Percentiles rank a stretch among this genome's conserved stretches.
Evolutionary conservation across 2,888 invertebrate species (phyloP).

Genomic region (Aradus depressus): DNA sequence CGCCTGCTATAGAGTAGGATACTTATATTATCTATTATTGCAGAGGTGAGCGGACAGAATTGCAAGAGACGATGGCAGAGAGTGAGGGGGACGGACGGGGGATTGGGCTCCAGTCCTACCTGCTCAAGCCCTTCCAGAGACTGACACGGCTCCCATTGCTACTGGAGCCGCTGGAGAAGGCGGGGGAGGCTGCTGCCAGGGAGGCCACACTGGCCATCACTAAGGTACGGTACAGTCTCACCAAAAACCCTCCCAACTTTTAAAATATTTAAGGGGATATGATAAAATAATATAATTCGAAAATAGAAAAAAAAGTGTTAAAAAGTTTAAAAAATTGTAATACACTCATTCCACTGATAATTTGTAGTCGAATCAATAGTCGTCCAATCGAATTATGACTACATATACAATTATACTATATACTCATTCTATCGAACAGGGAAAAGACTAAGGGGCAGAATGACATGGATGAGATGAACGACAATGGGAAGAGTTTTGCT

Average conservation of each 20-base stretch:
- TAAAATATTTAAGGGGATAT: no score
- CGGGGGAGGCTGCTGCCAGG: conserved; percentile 9
- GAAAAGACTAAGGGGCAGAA: no score
- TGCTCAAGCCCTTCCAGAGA: conserved; percentile 12
- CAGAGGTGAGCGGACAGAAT: conserved; percentile 7
- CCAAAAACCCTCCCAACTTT: no score
- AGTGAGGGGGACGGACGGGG: conserved; percentile 7
- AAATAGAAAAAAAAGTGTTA: no score
- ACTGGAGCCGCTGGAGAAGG: conserved; percentile 5
- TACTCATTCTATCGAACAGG: no score
- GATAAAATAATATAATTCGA: no score
- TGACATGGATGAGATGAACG: no score
- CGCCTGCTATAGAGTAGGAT: no score
- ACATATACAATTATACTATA: no score
- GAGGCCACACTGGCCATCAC: conserved; percentile 12
- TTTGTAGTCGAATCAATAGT: neutral
- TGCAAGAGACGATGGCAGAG: conserved; percentile 5
- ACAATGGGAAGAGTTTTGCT: no score
- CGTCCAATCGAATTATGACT: no score
- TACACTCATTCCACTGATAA: neutral
- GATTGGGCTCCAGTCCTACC: conserved; percentile 11
- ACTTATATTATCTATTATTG: neutral
- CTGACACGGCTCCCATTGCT: conserved; percentile 16
- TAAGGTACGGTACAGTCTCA: conserved; percentile 2
- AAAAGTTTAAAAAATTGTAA: neutral